Percentiles rank a stretch among this genome's conserved stretches.
Evolutionary conservation across 2,113 vertebrate genomes (phyloP).

Genomic region (Choloepus hoffmanni): DNA sequence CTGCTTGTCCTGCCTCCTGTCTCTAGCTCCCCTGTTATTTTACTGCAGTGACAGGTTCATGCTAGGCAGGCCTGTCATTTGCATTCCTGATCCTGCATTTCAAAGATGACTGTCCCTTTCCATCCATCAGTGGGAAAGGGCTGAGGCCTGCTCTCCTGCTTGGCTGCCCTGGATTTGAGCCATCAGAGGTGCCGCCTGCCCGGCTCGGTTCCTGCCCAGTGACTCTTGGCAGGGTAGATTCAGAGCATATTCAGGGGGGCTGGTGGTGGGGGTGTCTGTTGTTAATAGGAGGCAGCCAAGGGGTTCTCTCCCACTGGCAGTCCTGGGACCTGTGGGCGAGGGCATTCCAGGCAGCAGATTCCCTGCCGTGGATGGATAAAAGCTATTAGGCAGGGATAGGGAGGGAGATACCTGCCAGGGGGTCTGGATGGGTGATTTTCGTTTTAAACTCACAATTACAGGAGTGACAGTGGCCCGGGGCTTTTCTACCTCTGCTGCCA

Average conservation of each 20-base stretch:
- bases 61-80: neutral
- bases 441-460: neutral
- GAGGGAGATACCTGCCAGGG: neutral
- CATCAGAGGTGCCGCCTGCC: neutral
- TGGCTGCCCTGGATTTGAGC: neutral
- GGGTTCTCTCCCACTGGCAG: neutral
- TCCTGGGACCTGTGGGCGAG: neutral
- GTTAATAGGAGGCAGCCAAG: neutral
- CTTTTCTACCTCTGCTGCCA: neutral
- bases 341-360: no score
- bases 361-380: neutral
- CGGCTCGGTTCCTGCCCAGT: neutral
- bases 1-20: neutral
- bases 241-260: neutral
- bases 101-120: neutral
- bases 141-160: neutral
- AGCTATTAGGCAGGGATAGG: neutral
- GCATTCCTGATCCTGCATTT: slow-evolving; percentile 16
- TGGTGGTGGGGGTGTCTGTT: neutral
- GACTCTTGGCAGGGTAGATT: neutral
- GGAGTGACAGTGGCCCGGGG: neutral
- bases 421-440: neutral
- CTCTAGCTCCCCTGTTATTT: neutral
- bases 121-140: neutral
- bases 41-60: neutral